These are phyloP conservation scores for Tinea trinotella DNA, from an alignment of 2,888 invertebrate genomes.

Conservation along the genomic window DNA sequence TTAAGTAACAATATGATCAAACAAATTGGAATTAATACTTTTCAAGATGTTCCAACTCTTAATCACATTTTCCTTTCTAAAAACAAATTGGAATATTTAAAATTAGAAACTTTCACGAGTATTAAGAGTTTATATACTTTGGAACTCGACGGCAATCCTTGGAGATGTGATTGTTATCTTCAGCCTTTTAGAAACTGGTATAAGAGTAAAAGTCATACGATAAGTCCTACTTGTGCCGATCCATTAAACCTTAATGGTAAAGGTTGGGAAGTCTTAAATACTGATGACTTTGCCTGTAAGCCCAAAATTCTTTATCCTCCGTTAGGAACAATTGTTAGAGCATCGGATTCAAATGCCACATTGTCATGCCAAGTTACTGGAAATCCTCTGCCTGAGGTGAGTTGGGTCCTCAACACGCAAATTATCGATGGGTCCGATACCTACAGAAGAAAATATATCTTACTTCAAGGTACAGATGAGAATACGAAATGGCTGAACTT, in stretches of 20 bases:
- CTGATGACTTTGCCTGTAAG: conserved; percentile 85
- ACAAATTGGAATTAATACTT: conserved; percentile 79
- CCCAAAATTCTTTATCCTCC: conserved; percentile 81
- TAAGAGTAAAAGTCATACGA: conserved; percentile 80
- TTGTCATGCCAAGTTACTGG: conserved; percentile 83
- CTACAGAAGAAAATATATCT: conserved; percentile 61
- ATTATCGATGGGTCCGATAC: conserved; percentile 69
- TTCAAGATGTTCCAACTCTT: conserved; percentile 78
- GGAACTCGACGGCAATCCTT: conserved; percentile 85
- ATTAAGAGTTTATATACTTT: conserved; percentile 80
- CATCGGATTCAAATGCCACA: conserved; percentile 77
- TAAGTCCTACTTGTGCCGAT: conserved; percentile 78
- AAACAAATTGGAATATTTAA: conserved; percentile 80
- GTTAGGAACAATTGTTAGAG: conserved; percentile 71
- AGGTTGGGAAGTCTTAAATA: conserved; percentile 80
- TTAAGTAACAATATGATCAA: conserved; percentile 82
- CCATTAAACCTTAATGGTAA: conserved; percentile 79
- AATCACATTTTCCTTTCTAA: conserved; percentile 79
- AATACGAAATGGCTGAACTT: conserved; percentile 77
- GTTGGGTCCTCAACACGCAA: conserved; percentile 80
- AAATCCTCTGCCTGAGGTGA: conserved; percentile 82
- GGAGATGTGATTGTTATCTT: conserved; percentile 90
- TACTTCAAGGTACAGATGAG: conserved; percentile 44
- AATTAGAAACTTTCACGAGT: conserved; percentile 75
- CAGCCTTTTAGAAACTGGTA: conserved; percentile 85